Evolutionary conservation across 2,113 vertebrate species (phyloP).

Genomic region (Otus sunia): DNA sequence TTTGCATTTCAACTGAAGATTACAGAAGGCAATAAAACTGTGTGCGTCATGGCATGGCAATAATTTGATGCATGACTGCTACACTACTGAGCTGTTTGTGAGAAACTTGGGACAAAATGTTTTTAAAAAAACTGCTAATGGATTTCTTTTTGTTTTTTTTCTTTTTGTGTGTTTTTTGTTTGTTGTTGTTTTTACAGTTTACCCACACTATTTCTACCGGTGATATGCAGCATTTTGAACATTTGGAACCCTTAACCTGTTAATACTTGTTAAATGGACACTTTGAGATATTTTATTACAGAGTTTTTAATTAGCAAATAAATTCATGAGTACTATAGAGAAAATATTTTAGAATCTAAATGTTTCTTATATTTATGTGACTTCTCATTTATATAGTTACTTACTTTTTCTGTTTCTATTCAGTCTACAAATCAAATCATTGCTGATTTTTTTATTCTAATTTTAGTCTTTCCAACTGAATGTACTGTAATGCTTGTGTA

Average conservation of each 20-base stretch:
- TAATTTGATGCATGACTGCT: neutral
- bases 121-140: neutral
- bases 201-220: constrained; percentile 97
- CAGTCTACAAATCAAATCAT: constrained; percentile 70
- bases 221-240: constrained; percentile 75
- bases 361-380: constrained; percentile 91
- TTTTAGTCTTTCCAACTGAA: constrained; percentile 76
- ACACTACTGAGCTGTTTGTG: neutral
- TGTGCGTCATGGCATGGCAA: neutral
- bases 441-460: constrained; percentile 71
- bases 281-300: constrained; percentile 85
- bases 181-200: constrained; percentile 76
- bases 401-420: constrained; percentile 73
- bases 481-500: constrained; percentile 82
- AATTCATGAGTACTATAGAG: constrained; percentile 83
- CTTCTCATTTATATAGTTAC: constrained; percentile 79
- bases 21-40: neutral
- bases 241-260: constrained; percentile 72
- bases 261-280: constrained; percentile 78
- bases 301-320: constrained; percentile 83
- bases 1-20: neutral
- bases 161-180: neutral
- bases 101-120: neutral
- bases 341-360: constrained; percentile 87
- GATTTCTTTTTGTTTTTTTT: neutral